phyloP scores from a whole-genome alignment of 2,113 vertebrate genomes.

The Tachuris rubrigastra region DNA sequence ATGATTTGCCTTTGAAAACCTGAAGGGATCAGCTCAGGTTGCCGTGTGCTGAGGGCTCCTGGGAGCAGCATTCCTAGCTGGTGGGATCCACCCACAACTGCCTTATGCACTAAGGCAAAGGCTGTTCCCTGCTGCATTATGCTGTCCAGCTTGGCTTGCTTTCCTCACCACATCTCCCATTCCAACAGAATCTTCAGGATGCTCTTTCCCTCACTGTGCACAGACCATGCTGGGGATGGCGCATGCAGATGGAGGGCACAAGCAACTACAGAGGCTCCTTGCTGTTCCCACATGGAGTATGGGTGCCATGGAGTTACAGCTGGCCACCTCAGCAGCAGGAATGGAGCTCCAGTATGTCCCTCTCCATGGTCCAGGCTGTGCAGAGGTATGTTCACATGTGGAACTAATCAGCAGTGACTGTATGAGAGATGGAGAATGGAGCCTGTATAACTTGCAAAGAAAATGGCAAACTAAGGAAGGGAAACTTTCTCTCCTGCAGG shows the following conservation, averaged over 20 bases:
- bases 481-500: not conserved
- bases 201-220: fast-evolving
- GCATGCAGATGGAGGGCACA: fast-evolving
- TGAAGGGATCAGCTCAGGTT: not conserved
- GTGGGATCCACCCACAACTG: not conserved
- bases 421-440: not conserved
- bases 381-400: fast-evolving
- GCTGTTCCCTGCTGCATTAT: not conserved
- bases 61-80: not conserved
- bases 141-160: not conserved
- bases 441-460: not conserved
- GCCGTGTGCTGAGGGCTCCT: not conserved
- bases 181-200: not conserved
- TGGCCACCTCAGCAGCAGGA: not conserved
- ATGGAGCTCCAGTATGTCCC: fast-evolving
- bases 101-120: not conserved
- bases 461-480: not conserved
- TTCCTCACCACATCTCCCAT: not conserved
- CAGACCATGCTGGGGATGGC: fast-evolving
- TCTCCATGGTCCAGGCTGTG: not conserved
- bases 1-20: not conserved
- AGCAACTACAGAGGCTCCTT: not conserved
- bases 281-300: not conserved
- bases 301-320: not conserved
- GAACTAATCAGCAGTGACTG: not conserved